A percentile compares a stretch with the other conserved stretches of the same genome.
Conservation (phyloP, 2,888 invertebrate genomes). For the Lordiphosa andalusiaca region DNA sequence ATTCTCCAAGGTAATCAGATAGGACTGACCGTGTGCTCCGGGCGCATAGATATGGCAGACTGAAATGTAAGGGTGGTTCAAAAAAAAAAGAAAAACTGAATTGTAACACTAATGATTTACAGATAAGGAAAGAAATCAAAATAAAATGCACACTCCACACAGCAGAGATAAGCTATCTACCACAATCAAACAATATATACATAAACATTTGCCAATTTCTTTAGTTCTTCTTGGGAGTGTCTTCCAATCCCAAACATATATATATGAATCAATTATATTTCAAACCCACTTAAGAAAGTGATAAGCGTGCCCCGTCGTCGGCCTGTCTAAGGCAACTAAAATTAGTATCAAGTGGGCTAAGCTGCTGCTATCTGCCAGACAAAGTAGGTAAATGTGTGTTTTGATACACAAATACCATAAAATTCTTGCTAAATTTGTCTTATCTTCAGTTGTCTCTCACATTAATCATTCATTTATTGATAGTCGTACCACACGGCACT, state of each 20-base stretch:
- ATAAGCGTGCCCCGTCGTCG: conserved; percentile 6
- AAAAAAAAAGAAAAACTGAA: conserved; percentile 5
- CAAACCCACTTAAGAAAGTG: conserved; percentile 3
- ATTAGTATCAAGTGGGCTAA: conserved; percentile 1
- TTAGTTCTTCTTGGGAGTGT: background rate
- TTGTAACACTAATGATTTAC: conserved; percentile 18
- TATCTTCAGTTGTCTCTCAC: conserved; percentile 1
- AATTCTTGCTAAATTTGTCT: conserved; percentile 2
- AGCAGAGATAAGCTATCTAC: conserved; percentile 31
- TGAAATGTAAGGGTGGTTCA: conserved; percentile 54
- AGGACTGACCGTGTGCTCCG: conserved; percentile 70
- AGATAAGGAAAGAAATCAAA: conserved; percentile 24
- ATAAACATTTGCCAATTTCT: conserved; percentile 21
- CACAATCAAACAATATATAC: background rate
- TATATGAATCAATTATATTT: conserved; percentile 23
- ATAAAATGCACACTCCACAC: conserved; percentile 9
- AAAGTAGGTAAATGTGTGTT: conserved; percentile 9
- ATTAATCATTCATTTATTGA: conserved; percentile 5
- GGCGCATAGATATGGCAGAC: conserved; percentile 71
- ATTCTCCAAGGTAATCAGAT: conserved; percentile 60
- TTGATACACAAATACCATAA: conserved; percentile 12
- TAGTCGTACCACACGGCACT: conserved; percentile 43
- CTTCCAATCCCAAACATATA: conserved; percentile 8
- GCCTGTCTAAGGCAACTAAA: conserved; percentile 1
- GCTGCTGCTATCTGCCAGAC: conserved; percentile 1